These are phyloP conservation scores for Pterocles orientalis DNA, from an alignment of 2,113 vertebrate species.

Conservation along the genomic window DNA sequence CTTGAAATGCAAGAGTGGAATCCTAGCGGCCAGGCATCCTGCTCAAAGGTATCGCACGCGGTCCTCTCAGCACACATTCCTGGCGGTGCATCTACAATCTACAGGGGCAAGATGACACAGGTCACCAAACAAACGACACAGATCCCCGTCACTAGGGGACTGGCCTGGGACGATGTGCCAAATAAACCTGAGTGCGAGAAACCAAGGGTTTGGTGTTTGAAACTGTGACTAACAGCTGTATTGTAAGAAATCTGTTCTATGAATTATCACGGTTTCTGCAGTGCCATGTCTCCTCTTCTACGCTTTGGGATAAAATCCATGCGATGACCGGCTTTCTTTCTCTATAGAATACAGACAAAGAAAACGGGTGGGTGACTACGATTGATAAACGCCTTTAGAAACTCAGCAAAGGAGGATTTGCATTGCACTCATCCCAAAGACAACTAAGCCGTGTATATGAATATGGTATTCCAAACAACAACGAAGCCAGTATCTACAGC, in stretches of 20 bases:
- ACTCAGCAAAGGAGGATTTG: background rate
- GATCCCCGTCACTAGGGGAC: rapidly evolving
- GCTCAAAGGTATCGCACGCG: background rate
- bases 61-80: background rate
- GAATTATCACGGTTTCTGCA: background rate
- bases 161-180: background rate
- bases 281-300: background rate
- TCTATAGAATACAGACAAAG: background rate
- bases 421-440: background rate
- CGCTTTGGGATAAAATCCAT: background rate
- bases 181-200: background rate
- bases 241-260: background rate
- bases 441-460: background rate
- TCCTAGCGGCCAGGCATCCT: background rate
- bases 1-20: background rate
- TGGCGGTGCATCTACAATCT: background rate
- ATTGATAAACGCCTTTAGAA: background rate
- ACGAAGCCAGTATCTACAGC: background rate
- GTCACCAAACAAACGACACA: background rate
- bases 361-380: background rate
- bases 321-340: background rate
- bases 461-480: background rate
- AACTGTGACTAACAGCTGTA: background rate
- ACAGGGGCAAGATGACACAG: background rate
- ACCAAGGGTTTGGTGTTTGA: background rate